Base-by-base conservation (phyloP, 2,888 invertebrate genomes). In the Tridacna gigas region DNA sequence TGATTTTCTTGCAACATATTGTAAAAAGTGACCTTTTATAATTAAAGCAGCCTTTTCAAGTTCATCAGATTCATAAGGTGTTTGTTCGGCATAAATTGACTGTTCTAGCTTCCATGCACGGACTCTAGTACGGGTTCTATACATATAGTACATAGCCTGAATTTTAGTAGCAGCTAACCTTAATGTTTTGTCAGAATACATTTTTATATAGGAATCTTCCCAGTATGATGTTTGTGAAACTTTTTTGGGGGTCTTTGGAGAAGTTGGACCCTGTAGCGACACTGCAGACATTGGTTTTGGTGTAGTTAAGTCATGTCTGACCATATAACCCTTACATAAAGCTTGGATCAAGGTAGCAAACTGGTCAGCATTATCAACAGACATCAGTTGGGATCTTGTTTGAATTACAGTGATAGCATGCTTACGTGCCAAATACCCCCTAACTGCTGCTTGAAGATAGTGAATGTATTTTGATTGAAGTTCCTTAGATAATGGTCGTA, bases 171-270 rank as follows among this genome's bases (percentile, higher is more conserved):
- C 83, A 15, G 84, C 79, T 48, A 69, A 48, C 7, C 83, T 67
- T 47, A 73, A n/a, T 18, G 83, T 79, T 81, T 83, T 82, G 66
- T 87, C 87, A n/a, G 87, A 87, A 45, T 77, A 79, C 87, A 87
- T 84, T 75, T 84, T 87, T 0, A 87, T 75, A 75, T 87, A 66
- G 12, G 84, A 74, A 73, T 84, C 84, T 61, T 84, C 67, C 87
- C 87, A 87, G 37, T 83, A 87, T 22, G 87, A 79, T 20, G 69
- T 74, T 67, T 80, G 67, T 25, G 45, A 22, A 4, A 22, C 47
- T 45, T 28, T 65, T 25, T 75, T 56, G 45, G 60, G n/a, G 37
- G n/a, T 22, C 18, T 67, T 28, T 22, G 47, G 37, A 28, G 71
- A 63, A 22, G 77, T 77, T 26, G 85, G 85, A 65, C 85, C 85